Evolutionary conservation across 2,888 invertebrate genomes (phyloP), one percentile per base, ranked within the genome.

Genomic region (Epistrophe eligans): DNA sequence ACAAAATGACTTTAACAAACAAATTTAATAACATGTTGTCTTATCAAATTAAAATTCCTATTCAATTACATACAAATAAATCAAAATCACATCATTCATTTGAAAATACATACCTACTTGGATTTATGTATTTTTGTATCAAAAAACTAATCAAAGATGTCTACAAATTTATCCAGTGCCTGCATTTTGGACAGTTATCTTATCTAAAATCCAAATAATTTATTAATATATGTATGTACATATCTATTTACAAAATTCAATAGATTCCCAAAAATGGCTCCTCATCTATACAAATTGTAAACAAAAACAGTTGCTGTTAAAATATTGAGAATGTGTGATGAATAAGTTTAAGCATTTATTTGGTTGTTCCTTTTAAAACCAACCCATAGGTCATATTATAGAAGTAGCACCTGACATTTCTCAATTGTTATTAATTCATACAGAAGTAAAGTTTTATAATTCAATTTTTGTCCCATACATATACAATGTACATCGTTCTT

Each of bases 371-470:
- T 40, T 40, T 11, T 10, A 3, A 38, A 38, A 38, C 2, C 5
- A 43, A 0, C 1, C 5, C 1, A 43, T 13, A 43, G 13, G 4
- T 6, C 43, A 15, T 24, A 24, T 24, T 24, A 24, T 24, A 24
- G 24, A 1, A 24, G 4, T 15, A 43, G 17, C 43, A 43, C 4
- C 40, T 40, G 40, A 17, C 4, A 66, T 48, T 48, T 32, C 66
- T 48, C 19, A 32, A 1, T 10, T 10, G 9, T 4, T 15, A 24
- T 13, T 6, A 35, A 38, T 3, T 8, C 7, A 28, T 43, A 4
- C 15, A n/a, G 32, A 10, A 66, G 0, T 32, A 45, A 45, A 64
- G 28, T 64, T 32, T 45, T 15, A n/a, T n/a, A 50, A 70, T 70
- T 70, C 52, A 70, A 24, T 70, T 70, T 70, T 66, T 4, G 4